Conservation (phyloP, 2,797 vertebrate species). For the Typhlichthys eigenmanni region DNA sequence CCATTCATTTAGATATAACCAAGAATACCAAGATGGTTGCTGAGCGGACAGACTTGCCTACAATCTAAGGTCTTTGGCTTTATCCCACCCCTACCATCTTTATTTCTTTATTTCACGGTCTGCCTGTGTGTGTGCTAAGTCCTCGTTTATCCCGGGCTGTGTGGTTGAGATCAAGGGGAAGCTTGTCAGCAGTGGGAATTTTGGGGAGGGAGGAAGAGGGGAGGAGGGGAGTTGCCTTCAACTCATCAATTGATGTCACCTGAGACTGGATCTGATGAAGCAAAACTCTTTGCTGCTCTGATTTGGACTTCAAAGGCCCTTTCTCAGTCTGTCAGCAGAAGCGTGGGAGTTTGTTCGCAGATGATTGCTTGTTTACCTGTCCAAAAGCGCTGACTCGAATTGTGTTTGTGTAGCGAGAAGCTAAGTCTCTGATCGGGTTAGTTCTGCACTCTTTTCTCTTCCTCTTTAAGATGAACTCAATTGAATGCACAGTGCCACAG, state of each 20-base stretch:
- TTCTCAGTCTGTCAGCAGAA: slow-evolving; percentile 48
- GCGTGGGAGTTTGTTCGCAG: slow-evolving; percentile 17
- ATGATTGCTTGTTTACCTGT: slow-evolving; percentile 38
- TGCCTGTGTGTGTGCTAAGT: no score
- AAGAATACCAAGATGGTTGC: no score
- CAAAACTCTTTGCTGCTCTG: slow-evolving; percentile 35
- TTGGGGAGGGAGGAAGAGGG: background rate
- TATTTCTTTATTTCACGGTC: no score
- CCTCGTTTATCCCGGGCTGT: no score
- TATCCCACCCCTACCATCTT: no score
- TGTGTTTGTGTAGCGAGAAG: slow-evolving; percentile 27
- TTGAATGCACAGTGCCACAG: background rate
- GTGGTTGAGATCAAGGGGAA: background rate
- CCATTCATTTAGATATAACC: no score
- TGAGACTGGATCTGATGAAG: slow-evolving; percentile 43
- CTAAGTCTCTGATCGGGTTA: slow-evolving; percentile 14
- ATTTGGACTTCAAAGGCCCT: slow-evolving; percentile 45
- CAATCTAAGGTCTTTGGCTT: no score
- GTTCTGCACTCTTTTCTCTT: slow-evolving; percentile 6
- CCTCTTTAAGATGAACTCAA: background rate
- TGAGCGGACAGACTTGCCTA: no score
- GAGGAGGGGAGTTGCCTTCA: slow-evolving; percentile 11
- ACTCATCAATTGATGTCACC: slow-evolving; percentile 19
- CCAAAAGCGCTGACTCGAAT: slow-evolving; percentile 41
- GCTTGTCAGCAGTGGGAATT: slow-evolving; percentile 23